phyloP scores from a whole-genome alignment of 2,888 invertebrate species.

The Melanchra persicariae region DNA sequence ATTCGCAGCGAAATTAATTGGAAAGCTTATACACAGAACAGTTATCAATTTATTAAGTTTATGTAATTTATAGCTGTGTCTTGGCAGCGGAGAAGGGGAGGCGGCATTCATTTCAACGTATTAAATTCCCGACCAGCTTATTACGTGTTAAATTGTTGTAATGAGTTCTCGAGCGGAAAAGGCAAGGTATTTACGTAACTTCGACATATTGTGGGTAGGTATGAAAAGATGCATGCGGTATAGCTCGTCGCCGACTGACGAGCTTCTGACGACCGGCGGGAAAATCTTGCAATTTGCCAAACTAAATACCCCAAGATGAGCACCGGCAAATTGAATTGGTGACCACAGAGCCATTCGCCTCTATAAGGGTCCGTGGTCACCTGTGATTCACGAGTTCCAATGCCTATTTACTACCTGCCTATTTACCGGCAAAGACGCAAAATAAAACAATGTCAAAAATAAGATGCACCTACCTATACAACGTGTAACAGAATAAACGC shows the following conservation, averaged over 20 bases:
- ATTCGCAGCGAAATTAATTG: constrained; percentile 44
- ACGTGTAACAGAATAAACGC: neutral
- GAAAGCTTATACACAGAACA: constrained; percentile 46
- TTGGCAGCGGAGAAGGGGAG: constrained; percentile 71
- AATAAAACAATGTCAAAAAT: neutral
- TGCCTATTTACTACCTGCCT: neutral
- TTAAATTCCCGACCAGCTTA: constrained; percentile 71
- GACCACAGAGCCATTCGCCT: neutral
- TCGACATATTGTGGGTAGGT: neutral
- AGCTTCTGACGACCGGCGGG: constrained; percentile 30
- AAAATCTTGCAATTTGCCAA: constrained; percentile 21
- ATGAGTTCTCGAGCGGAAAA: constrained; percentile 22
- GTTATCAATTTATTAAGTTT: constrained; percentile 72
- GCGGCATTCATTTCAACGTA: constrained; percentile 72
- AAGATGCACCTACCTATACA: neutral
- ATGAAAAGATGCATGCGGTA: constrained; percentile 4
- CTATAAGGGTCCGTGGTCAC: neutral
- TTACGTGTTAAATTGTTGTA: constrained; percentile 40
- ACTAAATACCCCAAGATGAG: constrained; percentile 11
- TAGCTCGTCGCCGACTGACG: constrained; percentile 10
- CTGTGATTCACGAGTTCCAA: neutral
- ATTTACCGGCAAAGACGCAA: neutral
- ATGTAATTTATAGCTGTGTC: constrained; percentile 75
- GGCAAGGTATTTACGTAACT: neutral
- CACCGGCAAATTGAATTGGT: neutral